phyloP scores from a whole-genome alignment of 1,140 invertebrate genomes.

The Conus ventricosus region DNA sequence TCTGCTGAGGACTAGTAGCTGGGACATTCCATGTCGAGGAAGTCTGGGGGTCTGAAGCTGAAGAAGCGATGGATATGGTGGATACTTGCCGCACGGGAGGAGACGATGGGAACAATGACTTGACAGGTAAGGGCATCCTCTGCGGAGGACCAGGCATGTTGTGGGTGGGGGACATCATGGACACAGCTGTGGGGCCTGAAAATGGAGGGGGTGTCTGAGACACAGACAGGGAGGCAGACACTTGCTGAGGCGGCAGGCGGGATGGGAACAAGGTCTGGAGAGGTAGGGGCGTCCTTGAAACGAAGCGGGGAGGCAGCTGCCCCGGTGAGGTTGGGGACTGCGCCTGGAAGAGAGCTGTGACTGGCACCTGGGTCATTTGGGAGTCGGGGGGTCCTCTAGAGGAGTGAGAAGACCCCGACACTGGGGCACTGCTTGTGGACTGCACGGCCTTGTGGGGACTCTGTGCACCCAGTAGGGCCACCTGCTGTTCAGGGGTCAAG shows the following conservation, averaged over 20 bases:
- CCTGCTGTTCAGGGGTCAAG: constrained; percentile 26
- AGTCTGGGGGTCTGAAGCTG: neutral
- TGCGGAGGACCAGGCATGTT: too few relatives aligned
- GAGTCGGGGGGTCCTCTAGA: too few relatives aligned
- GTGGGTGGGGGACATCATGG: too few relatives aligned
- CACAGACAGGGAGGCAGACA: too few relatives aligned
- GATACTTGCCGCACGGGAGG: too few relatives aligned
- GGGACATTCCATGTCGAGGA: neutral
- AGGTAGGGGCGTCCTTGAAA: neutral
- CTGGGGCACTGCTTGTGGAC: neutral
- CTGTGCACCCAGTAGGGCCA: neutral
- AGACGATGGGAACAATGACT: too few relatives aligned
- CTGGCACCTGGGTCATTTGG: neutral
- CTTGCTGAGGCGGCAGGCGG: too few relatives aligned
- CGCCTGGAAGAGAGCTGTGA: neutral
- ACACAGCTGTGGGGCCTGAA: too few relatives aligned
- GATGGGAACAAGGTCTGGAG: neutral
- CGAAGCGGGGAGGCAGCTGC: neutral
- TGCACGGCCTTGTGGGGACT: neutral
- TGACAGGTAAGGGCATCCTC: too few relatives aligned
- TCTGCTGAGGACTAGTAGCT: neutral
- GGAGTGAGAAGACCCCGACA: neutral
- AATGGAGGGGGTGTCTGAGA: too few relatives aligned
- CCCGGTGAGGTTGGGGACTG: neutral
- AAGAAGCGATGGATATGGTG: neutral